Evolutionary conservation across 2,888 invertebrate species (phyloP).

Genomic region (Aporophyla nigra): DNA sequence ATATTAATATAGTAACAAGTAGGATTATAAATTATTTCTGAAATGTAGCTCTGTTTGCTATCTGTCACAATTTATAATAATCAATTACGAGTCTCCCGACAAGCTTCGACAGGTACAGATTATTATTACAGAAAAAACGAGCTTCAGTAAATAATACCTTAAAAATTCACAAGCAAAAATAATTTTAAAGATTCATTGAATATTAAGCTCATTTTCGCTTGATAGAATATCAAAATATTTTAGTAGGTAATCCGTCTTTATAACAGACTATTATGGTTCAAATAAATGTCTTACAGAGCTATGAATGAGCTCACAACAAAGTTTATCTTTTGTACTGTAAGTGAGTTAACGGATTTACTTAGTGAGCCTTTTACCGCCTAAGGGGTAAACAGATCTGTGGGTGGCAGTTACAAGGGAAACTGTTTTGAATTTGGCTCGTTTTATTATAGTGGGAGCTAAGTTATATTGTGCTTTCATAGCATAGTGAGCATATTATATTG

Average conservation of each 20-base stretch:
- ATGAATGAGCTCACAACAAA: slow-evolving; percentile 37
- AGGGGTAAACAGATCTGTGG: slow-evolving; percentile 15
- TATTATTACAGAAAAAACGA: slow-evolving; percentile 7
- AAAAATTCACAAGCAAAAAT: slow-evolving; percentile 11
- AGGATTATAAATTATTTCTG: no score
- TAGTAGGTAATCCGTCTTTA: slow-evolving; percentile 29
- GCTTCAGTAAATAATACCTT: not conserved
- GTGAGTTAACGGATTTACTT: slow-evolving; percentile 34
- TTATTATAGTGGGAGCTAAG: not conserved
- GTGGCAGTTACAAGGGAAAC: slow-evolving; percentile 1
- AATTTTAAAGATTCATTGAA: slow-evolving; percentile 39
- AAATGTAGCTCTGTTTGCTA: not conserved
- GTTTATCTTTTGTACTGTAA: slow-evolving; percentile 48
- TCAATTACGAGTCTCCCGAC: not conserved
- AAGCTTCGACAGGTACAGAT: slow-evolving; percentile 20
- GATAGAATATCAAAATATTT: slow-evolving; percentile 36
- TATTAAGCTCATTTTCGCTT: slow-evolving; percentile 23
- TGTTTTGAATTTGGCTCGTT: slow-evolving; percentile 19
- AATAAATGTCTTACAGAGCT: slow-evolving; percentile 40
- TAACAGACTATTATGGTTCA: slow-evolving; percentile 22
- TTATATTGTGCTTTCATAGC: not conserved
- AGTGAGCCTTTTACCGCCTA: slow-evolving; percentile 23
- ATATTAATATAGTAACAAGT: no score
- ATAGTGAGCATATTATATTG: not conserved
- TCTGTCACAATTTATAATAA: slow-evolving; percentile 23